Conservation (phyloP, 2,888 invertebrate genomes). For the Latheticus oryzae region DNA sequence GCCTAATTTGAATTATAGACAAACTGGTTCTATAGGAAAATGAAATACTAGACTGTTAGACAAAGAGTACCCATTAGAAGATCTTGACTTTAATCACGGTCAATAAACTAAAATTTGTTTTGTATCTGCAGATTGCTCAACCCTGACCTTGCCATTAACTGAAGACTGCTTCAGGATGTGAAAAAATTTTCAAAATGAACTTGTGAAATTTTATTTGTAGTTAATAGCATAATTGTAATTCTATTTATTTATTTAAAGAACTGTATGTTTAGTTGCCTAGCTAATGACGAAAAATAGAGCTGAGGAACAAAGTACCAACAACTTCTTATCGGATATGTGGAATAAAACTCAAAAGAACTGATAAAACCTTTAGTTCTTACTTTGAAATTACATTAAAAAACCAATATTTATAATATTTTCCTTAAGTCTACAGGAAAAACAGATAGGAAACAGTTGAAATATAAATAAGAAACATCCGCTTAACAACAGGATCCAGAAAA, state of each 20-base stretch:
- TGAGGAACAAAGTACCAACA: too few species aligned
- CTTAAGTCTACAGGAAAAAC: slow-evolving; percentile 41
- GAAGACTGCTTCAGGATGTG: too few species aligned
- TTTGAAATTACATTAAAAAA: slow-evolving; percentile 37
- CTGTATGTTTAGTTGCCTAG: too few species aligned
- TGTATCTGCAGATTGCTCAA: too few species aligned
- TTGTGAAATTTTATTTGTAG: too few species aligned
- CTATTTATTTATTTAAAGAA: too few species aligned
- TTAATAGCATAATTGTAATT: too few species aligned
- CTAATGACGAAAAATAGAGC: too few species aligned
- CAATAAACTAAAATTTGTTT: slow-evolving; percentile 1
- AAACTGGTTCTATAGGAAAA: too few species aligned
- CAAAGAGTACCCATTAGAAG: not conserved
- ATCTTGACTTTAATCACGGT: slow-evolving; percentile 5
- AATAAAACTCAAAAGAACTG: slow-evolving; percentile 18
- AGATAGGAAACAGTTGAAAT: slow-evolving; percentile 41
- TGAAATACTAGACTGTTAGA: too few species aligned
- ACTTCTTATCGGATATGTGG: slow-evolving; percentile 19
- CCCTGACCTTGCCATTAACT: too few species aligned
- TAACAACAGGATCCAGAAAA: slow-evolving; percentile 42
- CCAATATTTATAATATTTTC: slow-evolving; percentile 21
- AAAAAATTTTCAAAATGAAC: too few species aligned
- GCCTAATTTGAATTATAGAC: slow-evolving; percentile 1
- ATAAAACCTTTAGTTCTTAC: slow-evolving; percentile 38
- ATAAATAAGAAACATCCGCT: slow-evolving; percentile 43